Base-by-base conservation (phyloP, 2,888 invertebrate genomes). In the Coleophora flavipennella region DNA sequence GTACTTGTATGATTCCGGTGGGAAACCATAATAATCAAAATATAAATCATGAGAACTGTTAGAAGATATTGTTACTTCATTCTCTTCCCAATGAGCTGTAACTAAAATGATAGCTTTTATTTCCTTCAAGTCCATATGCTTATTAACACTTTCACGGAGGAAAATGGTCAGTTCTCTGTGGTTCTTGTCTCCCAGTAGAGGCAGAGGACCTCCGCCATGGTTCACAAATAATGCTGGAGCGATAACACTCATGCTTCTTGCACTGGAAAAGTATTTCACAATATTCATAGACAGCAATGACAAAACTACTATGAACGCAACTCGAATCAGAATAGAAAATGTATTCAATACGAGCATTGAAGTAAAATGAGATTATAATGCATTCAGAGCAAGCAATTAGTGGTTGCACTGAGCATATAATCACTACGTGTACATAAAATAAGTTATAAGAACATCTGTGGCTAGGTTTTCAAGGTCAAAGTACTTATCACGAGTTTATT, bases 21-120 rank as follows among this genome's bases (percentile, higher is more conserved):
- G 81, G 43, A 83, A 84, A 4, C 80, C 80, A 40, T 83, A 83
- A 48, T 84, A 84, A 46, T 84, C 84, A 42, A 83, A 84, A 48
- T 79, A 81, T 11, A 84, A 54, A 43, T 70, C 62, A 41, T 84
- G 84, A 10, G 74, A 67, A 39, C 73, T 59, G 14, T 62, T 65
- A n/a, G 83, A 81, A 1, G 84, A 84, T 56, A 84, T 81, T 0
- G 74, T 72, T 1, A 84, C 81, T 13, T 60, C 50, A 10, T 51
- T 63, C 43, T 80, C 80, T 42, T 84, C 71, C 84, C 84, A 84
- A 43, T 84, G 84, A 0, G 84, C 84, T 1, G 84, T 84, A 8
- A 84, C 80, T 13, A 84, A 50, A 34, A 84, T 68, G 1, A 84
- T 81, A 0, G 77, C 84, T 55, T 77, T 79, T 7, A 78, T 33